A percentile compares a stretch with the other conserved stretches of the same genome.
phyloP scores from a whole-genome alignment of 2,888 invertebrate genomes.

The Ophion obscuratus region DNA sequence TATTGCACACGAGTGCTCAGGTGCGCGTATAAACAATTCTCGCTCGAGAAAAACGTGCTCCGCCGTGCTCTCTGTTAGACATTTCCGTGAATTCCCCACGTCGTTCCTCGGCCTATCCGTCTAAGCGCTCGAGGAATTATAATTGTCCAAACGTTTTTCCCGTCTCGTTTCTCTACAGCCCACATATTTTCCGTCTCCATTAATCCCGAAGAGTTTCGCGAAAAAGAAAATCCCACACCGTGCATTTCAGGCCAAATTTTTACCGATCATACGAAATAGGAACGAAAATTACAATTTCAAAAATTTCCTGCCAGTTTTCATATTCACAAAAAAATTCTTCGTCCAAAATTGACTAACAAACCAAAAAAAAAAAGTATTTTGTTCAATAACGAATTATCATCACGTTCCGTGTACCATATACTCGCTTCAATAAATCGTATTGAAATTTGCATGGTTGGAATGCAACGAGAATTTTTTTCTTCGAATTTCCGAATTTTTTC shows the following conservation, averaged over 20 bases:
- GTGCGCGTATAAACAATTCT: constrained; percentile 27
- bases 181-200: neutral
- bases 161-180: constrained; percentile 18
- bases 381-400: too few species aligned
- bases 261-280: neutral
- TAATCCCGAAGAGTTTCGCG: neutral
- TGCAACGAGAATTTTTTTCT: too few species aligned
- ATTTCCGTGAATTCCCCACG: constrained; percentile 50
- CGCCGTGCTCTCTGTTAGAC: constrained; percentile 28
- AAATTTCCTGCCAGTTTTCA: neutral
- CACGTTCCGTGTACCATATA: too few species aligned
- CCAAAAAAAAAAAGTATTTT: too few species aligned
- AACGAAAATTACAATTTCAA: neutral
- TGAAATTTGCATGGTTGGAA: too few species aligned
- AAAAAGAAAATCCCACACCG: neutral
- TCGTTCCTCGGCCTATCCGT: constrained; percentile 31
- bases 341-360: too few species aligned
- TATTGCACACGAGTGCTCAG: constrained; percentile 9
- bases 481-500: too few species aligned
- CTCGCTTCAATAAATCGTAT: too few species aligned
- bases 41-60: constrained; percentile 46
- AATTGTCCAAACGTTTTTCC: constrained; percentile 43
- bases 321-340: too few species aligned
- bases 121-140: constrained; percentile 44
- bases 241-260: neutral